Conservation (phyloP, 2,888 invertebrate species). For the Drosophila lacicola region DNA sequence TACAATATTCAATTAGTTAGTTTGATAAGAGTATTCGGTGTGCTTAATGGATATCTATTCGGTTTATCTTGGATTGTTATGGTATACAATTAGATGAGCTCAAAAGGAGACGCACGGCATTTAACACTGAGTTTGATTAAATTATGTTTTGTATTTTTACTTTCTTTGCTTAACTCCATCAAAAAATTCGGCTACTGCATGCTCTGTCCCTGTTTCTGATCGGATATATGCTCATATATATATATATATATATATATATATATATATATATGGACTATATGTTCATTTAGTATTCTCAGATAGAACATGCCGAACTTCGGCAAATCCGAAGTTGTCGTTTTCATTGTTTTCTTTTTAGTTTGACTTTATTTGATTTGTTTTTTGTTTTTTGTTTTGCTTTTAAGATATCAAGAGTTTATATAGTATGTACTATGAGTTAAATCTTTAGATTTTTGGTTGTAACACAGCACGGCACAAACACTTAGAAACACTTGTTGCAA, state of each 20-base stretch:
- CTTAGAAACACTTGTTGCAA: conserved; percentile 58
- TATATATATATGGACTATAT: not conserved
- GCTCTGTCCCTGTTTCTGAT: conserved; percentile 3
- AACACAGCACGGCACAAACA: conserved; percentile 57
- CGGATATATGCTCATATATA: not conserved
- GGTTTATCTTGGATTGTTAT: conserved; percentile 8
- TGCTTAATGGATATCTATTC: conserved; percentile 1
- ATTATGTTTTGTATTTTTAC: not conserved
- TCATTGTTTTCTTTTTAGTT: not conserved
- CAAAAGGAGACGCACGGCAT: conserved; percentile 60
- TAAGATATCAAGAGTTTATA: conserved; percentile 7
- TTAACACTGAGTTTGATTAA: conserved; percentile 31
- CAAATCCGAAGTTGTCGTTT: conserved; percentile 5
- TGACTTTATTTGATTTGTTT: not conserved
- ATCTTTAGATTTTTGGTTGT: conserved; percentile 19
- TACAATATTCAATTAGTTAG: conserved; percentile 61
- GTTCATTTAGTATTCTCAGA: not conserved
- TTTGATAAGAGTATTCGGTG: conserved; percentile 22
- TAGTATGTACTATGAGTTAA: conserved; percentile 1
- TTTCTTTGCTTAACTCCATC: conserved; percentile 19
- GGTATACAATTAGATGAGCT: conserved; percentile 43
- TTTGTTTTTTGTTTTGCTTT: not conserved
- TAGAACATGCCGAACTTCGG: conserved; percentile 12
- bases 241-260: not conserved
- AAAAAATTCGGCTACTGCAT: conserved; percentile 27